Base-by-base conservation (phyloP, 2,888 invertebrate genomes). In the Agyllia agylla region DNA sequence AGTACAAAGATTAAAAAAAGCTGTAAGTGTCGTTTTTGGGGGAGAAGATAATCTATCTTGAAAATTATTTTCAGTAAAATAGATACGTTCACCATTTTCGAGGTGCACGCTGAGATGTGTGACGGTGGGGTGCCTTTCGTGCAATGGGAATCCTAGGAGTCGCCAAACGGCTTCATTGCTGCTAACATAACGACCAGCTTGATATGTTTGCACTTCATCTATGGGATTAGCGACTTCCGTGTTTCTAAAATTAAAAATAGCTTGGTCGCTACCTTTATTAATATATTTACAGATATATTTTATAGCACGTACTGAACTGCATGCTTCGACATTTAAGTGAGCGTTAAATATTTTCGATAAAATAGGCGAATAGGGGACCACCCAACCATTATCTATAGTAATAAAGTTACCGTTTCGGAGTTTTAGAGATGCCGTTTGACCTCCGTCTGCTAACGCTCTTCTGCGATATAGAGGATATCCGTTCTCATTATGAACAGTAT, bases 1-100 rank as follows among this genome's bases (percentile, higher is more conserved):
- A 93, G 94, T 85, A 84, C 96, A 96, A 6, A 96, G 91, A 35
- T 90, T 64, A 84, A 96, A 96, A 92, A 96, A 96, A 49, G 91
- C 95, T 31, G 93, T 94, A 49, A 96, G 92, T 83, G 95, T 96
- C 24, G 93, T 95, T 57, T 89, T 92, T 70, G 93, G 94, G 91
- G 94, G 94, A 81, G 87, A 24, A 8, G 89, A 86, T 20, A 94
- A 87, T 92, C 91, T 92, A 42, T 95, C 88, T 83, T 73, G 87
- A 80, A 94, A 92, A 94, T 95, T 96, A 4, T 81, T 57, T 64
- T 82, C 91, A 31, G 94, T 96, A 82, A 96, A 96, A 84, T 95
- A 96, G 35, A 96, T 92, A 38, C 96, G 85, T 79, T 94, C 85
- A 75, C 95, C 93, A 91, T 95, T 95, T 1, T 85, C 80, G 35